Conservation (phyloP, 64 coral and sea anemone species). For the Montipora efflorescens region DNA sequence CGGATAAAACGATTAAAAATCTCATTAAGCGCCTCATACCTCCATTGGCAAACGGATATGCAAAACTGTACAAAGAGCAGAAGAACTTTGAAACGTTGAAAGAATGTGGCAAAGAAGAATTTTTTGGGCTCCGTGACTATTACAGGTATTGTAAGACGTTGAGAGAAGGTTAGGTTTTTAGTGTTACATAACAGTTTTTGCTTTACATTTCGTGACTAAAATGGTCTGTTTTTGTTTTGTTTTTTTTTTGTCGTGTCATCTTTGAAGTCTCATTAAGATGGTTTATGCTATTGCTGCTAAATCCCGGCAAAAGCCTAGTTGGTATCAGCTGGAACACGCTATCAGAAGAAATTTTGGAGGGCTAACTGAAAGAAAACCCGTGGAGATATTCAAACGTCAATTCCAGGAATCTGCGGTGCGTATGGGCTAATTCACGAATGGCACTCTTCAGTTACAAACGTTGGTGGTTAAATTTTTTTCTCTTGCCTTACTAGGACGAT, state of each 20-base stretch:
- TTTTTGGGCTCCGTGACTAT: constrained; percentile 96
- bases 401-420: neutral
- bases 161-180: too few relatives aligned
- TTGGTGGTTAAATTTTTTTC: neutral
- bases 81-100: constrained; percentile 75
- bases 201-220: neutral
- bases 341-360: constrained; percentile 95
- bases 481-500: neutral
- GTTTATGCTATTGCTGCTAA: constrained; percentile 81
- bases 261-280: constrained; percentile 91
- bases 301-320: constrained; percentile 23
- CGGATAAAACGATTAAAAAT: constrained; percentile 24
- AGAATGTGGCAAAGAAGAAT: constrained; percentile 80
- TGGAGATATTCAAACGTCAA: constrained; percentile 56
- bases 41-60: constrained; percentile 75
- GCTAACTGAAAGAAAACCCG: constrained; percentile 73
- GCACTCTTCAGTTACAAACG: neutral
- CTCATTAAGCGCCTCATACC: constrained; percentile 48
- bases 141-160: constrained; percentile 65
- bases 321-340: constrained; percentile 76
- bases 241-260: neutral
- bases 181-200: too few relatives aligned
- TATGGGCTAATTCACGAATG: neutral
- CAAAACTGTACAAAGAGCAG: constrained; percentile 71
- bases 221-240: neutral